Percentiles rank a stretch among this genome's conserved stretches.
These are phyloP conservation scores for Chamaetylas fuelleborni DNA, from an alignment of 2,113 vertebrate species.

Conservation along the genomic window DNA sequence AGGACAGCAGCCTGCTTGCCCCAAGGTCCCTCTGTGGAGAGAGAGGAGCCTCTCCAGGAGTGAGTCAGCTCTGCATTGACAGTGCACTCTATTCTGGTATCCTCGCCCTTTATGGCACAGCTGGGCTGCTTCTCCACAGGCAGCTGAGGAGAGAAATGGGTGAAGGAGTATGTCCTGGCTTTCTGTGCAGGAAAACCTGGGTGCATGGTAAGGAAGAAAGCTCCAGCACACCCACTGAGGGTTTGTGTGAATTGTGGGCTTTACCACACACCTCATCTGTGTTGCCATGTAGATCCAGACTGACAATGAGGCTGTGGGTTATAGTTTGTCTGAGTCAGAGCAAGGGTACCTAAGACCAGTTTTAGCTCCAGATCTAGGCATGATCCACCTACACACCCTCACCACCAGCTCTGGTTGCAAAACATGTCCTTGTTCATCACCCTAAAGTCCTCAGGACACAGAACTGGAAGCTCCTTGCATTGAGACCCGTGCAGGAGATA, in stretches of 20 bases:
- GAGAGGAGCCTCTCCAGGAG: background rate
- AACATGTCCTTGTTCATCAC: background rate
- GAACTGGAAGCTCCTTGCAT: background rate
- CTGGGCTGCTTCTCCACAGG: background rate
- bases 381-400: background rate
- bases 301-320: background rate
- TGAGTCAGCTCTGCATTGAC: fast-evolving
- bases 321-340: background rate
- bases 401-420: background rate
- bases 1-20: background rate
- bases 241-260: background rate
- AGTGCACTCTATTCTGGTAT: fast-evolving
- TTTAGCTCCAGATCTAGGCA: background rate
- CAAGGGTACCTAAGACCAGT: background rate
- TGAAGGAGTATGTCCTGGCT: background rate
- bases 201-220: background rate
- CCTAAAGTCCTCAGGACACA: fast-evolving
- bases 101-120: fast-evolving
- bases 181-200: background rate
- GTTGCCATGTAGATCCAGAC: background rate
- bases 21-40: background rate
- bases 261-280: background rate
- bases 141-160: background rate
- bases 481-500: fast-evolving
- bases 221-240: background rate